Conservation (phyloP, 2,113 vertebrate genomes). For the Pipra filicauda region DNA sequence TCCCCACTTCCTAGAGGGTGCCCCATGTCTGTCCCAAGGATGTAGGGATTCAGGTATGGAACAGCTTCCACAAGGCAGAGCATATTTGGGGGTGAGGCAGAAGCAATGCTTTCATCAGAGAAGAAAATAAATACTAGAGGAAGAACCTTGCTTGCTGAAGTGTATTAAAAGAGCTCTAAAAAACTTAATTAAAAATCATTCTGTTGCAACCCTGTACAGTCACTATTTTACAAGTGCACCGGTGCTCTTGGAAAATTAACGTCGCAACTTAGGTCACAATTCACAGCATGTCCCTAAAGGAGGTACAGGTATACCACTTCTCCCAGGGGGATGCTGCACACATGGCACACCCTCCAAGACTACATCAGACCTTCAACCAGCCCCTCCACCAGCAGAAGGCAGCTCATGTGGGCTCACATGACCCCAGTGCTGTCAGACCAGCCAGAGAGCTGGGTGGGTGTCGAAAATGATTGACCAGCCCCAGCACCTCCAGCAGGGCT, state of each 20-base stretch:
- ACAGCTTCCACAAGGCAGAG: neutral
- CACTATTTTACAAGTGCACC: rapidly evolving
- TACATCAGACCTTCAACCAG: neutral
- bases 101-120: neutral
- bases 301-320: neutral
- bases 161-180: neutral
- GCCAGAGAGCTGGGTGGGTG: neutral
- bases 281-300: neutral
- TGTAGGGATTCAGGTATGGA: neutral
- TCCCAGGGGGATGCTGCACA: neutral
- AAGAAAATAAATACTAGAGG: neutral
- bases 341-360: neutral
- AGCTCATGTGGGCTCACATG: neutral
- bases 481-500: neutral
- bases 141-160: neutral
- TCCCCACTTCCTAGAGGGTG: neutral
- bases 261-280: rapidly evolving
- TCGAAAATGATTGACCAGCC: neutral
- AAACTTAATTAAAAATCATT: neutral
- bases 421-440: neutral
- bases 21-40: neutral
- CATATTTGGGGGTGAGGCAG: neutral
- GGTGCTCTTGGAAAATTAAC: neutral
- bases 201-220: neutral
- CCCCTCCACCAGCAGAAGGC: neutral